Evolutionary conservation across 2,797 vertebrate genomes (phyloP), one percentile per base, ranked within the genome.

Genomic region (Darevskia nairensis): DNA sequence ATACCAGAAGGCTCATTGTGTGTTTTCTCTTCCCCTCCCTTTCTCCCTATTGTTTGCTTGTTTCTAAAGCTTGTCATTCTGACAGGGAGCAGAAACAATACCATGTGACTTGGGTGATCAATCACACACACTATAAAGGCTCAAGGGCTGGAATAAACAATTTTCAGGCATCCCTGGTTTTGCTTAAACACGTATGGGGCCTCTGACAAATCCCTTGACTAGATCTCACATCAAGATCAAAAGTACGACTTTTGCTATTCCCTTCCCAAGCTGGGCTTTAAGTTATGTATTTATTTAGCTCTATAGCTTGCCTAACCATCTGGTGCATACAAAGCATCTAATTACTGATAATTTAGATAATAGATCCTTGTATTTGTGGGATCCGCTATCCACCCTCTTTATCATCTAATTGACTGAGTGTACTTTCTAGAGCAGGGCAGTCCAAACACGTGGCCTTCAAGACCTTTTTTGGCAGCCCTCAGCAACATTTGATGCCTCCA

Each of bases 61-160:
- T 32, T 78, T 90, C 44, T 61, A 3, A 90, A 94, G 59, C 66
- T 75, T 88, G 78, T 44, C 72, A 3, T 76, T 89, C 61, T 46
- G 29, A 2, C 13, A 85, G 6, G 68, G 75, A 19, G 61, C n/a
- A 32, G 41, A 91, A 90, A 27, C 1, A 66, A 87, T 32, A 44
- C 4, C 10, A 23, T 76, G 5, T 59, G 55, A 71, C 44, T 79
- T 2, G 8, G 0, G 0, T 80, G 7, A 87, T 89, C 78, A 89
- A 0, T 69, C 79, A 87, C 15, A 86, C 9, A 84, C n/a, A 6
- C 17, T 82, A 72, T 61, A 79, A 50, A 66, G 86, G 80, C 55
- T 0, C 0, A 87, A 74, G 50, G 11, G 13, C 85, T 89, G n/a
- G 76, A 11, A 27, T 5, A 35, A 74, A 71, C 19, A 59, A n/a